Evolutionary conservation across 1,140 invertebrate genomes (phyloP).

Genomic region (Philopotamus ludificatus): DNA sequence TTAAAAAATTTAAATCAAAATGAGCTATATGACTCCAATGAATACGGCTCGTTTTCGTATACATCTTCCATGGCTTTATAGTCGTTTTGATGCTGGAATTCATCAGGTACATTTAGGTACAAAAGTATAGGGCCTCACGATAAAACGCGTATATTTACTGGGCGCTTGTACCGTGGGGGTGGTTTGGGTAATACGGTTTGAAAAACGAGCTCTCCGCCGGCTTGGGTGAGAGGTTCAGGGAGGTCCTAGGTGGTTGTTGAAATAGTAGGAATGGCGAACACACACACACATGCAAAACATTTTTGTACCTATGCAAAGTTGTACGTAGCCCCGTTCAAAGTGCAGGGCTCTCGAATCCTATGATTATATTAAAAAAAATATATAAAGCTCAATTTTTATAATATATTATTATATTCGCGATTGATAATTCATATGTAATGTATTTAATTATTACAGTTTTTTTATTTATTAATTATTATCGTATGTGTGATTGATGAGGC

Average conservation of each 20-base stretch:
- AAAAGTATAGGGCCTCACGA: constrained; percentile 38
- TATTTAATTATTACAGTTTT: constrained; percentile 4
- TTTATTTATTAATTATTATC: constrained; percentile 2
- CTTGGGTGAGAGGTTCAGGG: constrained; percentile 18
- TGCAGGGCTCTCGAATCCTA: constrained; percentile 17
- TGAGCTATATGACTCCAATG: too few relatives aligned
- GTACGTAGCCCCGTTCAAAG: constrained; percentile 32
- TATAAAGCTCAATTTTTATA: not conserved
- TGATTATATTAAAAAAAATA: not conserved
- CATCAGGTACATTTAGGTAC: constrained; percentile 29
- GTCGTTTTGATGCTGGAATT: constrained; percentile 2
- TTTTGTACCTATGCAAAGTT: constrained; percentile 42
- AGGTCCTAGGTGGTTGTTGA: constrained; percentile 5
- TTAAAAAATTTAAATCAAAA: too few relatives aligned
- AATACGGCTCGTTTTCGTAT: not conserved
- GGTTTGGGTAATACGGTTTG: constrained; percentile 35
- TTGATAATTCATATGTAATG: not conserved
- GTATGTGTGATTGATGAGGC: not conserved
- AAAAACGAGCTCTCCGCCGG: constrained; percentile 39
- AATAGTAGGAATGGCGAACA: not conserved
- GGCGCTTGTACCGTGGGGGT: constrained; percentile 16
- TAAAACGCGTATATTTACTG: constrained; percentile 40
- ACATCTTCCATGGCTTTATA: not conserved
- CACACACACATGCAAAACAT: constrained; percentile 14
- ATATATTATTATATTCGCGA: not conserved